Conservation (phyloP, 2,113 vertebrate genomes). For the Suncus etruscus region DNA sequence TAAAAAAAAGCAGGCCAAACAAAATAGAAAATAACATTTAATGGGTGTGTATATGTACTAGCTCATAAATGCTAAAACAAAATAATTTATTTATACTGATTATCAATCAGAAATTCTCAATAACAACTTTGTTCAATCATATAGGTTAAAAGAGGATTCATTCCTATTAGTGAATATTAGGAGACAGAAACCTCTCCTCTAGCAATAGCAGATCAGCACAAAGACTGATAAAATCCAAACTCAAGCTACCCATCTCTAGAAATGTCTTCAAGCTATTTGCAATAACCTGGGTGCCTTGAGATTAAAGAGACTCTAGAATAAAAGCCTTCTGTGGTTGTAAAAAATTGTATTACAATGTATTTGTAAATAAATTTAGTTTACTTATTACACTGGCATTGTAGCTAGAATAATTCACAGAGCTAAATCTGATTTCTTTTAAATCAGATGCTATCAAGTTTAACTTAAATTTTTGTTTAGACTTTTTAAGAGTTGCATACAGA, state of each 20-base stretch:
- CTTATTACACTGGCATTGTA: neutral
- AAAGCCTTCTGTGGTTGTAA: neutral
- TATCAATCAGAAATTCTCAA: neutral
- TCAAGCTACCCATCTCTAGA: neutral
- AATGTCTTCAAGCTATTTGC: too few relatives aligned
- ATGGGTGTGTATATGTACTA: neutral
- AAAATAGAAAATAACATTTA: neutral
- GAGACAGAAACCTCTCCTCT: neutral
- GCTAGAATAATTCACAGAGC: neutral
- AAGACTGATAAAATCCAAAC: neutral
- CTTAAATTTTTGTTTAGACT: conserved; percentile 30
- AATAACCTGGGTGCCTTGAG: neutral
- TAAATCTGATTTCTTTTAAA: neutral
- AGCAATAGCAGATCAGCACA: neutral
- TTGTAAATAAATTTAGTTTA: neutral
- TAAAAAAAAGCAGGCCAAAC: neutral
- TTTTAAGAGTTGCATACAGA: neutral
- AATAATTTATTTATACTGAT: neutral
- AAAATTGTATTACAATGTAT: neutral
- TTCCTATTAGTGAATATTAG: neutral
- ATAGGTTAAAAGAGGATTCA: neutral
- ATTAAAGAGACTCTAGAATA: neutral
- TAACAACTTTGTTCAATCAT: neutral
- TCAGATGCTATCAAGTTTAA: neutral
- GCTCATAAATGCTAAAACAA: neutral